Conservation (phyloP, 2,113 vertebrate genomes). For the Tachysurus vachellii region DNA sequence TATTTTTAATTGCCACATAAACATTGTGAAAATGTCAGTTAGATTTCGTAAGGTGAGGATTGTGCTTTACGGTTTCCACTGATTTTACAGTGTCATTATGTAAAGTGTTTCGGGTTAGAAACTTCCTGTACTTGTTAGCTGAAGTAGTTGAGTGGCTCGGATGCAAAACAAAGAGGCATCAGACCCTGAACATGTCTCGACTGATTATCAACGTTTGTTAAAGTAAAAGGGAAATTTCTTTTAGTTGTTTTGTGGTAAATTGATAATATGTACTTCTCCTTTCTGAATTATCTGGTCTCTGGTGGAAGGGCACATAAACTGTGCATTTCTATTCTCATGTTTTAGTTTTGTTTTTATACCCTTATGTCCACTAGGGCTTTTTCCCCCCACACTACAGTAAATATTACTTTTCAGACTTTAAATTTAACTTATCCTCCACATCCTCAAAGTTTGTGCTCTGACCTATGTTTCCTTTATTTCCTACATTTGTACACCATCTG, state of each 20-base stretch:
- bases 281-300: not conserved
- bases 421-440: not conserved
- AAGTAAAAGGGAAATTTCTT: not conserved
- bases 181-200: not conserved
- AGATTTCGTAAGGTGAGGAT: not conserved
- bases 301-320: not conserved
- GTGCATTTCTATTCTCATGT: not conserved
- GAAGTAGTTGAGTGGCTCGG: not conserved
- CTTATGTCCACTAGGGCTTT: not conserved
- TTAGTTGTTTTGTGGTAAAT: not conserved
- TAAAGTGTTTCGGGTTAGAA: not conserved
- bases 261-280: not conserved
- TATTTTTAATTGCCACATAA: not conserved
- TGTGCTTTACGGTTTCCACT: not conserved
- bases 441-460: not conserved
- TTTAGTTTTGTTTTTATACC: not conserved
- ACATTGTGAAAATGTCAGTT: not conserved
- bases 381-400: not conserved
- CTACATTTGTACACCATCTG: conserved; percentile 12
- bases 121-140: not conserved
- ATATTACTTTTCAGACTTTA: not conserved
- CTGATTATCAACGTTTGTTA: not conserved
- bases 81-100: not conserved
- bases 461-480: not conserved
- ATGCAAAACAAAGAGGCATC: not conserved